These are phyloP conservation scores for Echinometra lucunter DNA, from an alignment of 53 echinoderm and acorn worm genomes.

Conservation along the genomic window DNA sequence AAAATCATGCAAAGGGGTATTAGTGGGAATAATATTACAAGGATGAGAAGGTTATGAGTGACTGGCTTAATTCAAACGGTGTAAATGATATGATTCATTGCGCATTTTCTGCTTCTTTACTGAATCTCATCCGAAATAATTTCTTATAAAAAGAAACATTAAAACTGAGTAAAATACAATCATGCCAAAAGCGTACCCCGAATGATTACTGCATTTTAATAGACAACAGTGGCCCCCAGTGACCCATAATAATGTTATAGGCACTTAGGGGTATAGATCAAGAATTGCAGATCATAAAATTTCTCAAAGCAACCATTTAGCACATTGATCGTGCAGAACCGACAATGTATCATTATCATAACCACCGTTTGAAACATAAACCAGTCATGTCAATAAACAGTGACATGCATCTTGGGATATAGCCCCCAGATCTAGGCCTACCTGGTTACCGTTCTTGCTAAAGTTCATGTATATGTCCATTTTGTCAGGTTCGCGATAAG, in stretches of 20 bases:
- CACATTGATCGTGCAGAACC: neutral
- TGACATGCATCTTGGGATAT: neutral
- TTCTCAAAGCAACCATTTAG: neutral
- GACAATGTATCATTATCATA: neutral
- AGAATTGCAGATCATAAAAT: too few relatives aligned
- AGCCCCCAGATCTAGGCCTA: neutral
- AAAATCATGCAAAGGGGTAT: neutral
- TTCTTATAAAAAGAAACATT: too few relatives aligned
- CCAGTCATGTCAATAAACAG: neutral
- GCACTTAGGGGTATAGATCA: too few relatives aligned
- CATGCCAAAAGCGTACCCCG: too few relatives aligned
- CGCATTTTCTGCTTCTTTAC: neutral
- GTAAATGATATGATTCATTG: neutral
- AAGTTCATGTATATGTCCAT: constrained; percentile 64
- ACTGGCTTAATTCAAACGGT: neutral
- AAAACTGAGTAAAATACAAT: too few relatives aligned
- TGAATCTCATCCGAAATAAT: neutral
- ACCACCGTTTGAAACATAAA: neutral
- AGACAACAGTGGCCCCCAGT: too few relatives aligned
- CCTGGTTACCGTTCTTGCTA: constrained; percentile 50
- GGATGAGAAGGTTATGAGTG: neutral
- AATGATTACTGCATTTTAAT: too few relatives aligned
- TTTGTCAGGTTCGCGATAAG: constrained; percentile 47
- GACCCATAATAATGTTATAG: too few relatives aligned
- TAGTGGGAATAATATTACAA: neutral